Percentiles rank a stretch among this genome's conserved stretches.
Evolutionary conservation across 1,140 invertebrate genomes (phyloP).

Genomic region (Holotrichia oblita): DNA sequence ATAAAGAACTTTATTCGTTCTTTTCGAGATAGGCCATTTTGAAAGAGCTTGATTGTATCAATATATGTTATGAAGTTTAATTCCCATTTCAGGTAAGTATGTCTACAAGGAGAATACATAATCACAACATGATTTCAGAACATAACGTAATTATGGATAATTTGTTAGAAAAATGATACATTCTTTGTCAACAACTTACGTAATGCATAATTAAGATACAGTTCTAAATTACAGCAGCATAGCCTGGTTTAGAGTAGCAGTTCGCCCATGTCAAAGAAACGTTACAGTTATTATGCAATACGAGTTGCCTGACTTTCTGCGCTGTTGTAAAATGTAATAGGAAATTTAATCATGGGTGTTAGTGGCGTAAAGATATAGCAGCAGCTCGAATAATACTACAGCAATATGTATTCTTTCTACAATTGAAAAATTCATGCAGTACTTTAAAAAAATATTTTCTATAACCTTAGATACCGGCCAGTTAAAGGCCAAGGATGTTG

Average conservation of each 20-base stretch:
- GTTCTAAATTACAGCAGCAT: constrained; percentile 14
- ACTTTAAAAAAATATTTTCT: neutral
- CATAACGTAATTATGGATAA: constrained; percentile 1
- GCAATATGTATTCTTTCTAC: neutral
- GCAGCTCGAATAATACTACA: neutral
- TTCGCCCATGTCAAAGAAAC: neutral
- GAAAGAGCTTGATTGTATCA: too few species aligned
- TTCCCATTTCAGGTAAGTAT: neutral
- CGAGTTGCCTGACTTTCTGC: constrained; percentile 3
- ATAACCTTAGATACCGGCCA: neutral
- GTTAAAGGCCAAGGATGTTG: neutral
- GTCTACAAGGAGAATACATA: neutral
- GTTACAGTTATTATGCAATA: constrained; percentile 27
- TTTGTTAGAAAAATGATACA: constrained; percentile 23
- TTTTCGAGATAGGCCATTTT: too few species aligned
- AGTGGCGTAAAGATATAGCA: neutral
- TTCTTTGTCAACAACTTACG: neutral
- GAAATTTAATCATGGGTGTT: constrained; percentile 11
- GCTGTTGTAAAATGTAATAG: neutral
- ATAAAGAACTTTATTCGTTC: too few species aligned
- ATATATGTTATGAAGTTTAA: too few species aligned
- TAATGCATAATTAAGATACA: constrained; percentile 22
- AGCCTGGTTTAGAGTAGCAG: neutral
- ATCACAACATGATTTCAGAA: neutral
- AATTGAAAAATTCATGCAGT: neutral